Conservation (phyloP, 2,113 vertebrate species). For the Rhombomys opimus region DNA sequence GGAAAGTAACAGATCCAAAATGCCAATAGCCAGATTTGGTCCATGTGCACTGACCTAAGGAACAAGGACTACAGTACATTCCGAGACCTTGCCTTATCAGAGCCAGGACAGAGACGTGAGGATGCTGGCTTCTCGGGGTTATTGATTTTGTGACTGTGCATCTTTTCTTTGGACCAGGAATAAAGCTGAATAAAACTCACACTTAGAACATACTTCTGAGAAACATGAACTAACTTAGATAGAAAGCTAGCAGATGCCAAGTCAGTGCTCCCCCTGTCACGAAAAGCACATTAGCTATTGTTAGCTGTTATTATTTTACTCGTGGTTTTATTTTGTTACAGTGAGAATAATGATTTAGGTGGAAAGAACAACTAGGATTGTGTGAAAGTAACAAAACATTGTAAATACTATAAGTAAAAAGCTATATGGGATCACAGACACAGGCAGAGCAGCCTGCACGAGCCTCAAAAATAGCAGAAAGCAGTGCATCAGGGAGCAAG, state of each 20-base stretch:
- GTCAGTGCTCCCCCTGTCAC: neutral
- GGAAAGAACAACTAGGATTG: neutral
- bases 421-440: neutral
- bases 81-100: neutral
- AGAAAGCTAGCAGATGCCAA: neutral
- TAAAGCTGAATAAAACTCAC: neutral
- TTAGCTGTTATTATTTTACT: constrained; percentile 28
- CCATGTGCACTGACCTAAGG: neutral
- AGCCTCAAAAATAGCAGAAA: neutral
- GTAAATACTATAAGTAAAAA: neutral
- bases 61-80: neutral
- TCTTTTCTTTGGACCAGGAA: neutral
- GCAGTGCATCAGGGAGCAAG: neutral
- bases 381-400: neutral
- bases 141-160: neutral
- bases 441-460: neutral
- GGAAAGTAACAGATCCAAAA: neutral
- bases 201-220: constrained; percentile 1
- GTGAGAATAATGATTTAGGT: neutral
- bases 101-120: neutral
- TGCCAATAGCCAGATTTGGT: neutral
- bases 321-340: neutral
- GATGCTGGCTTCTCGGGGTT: neutral
- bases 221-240: neutral
- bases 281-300: neutral